A percentile compares a stretch with the other conserved stretches of the same genome.
Evolutionary conservation across 2,888 invertebrate species (phyloP).

Genomic region (Notocelia uddmanniana): DNA sequence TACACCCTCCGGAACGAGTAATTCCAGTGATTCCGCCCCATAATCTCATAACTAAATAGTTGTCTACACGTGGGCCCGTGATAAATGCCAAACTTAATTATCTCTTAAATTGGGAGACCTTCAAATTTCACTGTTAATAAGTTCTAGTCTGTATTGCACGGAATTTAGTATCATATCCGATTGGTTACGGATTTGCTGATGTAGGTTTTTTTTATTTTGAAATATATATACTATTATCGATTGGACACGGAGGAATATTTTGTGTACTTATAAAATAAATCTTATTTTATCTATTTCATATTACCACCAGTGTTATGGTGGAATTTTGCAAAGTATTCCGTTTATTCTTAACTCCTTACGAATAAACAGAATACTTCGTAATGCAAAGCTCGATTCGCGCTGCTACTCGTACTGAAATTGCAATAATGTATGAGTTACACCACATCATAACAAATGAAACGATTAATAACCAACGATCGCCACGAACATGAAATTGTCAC

Average conservation of each 20-base stretch:
- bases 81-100: slow-evolving; percentile 73
- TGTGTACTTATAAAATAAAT: neutral
- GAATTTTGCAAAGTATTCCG: neutral
- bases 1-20: slow-evolving; percentile 7
- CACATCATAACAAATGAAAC: slow-evolving; percentile 5
- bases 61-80: slow-evolving; percentile 67
- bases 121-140: slow-evolving; percentile 5
- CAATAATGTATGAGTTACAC: neutral
- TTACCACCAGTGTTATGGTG: neutral
- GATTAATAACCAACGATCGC: slow-evolving; percentile 18
- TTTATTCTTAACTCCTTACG: neutral
- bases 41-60: slow-evolving; percentile 47
- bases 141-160: slow-evolving; percentile 1
- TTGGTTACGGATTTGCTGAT: neutral
- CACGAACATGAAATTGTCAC: slow-evolving; percentile 29
- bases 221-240: too few species aligned
- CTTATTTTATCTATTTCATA: neutral
- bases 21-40: slow-evolving; percentile 35
- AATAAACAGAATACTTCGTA: neutral
- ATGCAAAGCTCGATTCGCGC: neutral
- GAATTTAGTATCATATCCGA: neutral
- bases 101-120: slow-evolving; percentile 54
- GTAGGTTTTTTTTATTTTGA: slow-evolving; percentile 5
- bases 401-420: slow-evolving; percentile 11
- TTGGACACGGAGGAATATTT: slow-evolving; percentile 6